Evolutionary conservation across 1,140 invertebrate species (phyloP).

Genomic region (Bombus sylvicola): DNA sequence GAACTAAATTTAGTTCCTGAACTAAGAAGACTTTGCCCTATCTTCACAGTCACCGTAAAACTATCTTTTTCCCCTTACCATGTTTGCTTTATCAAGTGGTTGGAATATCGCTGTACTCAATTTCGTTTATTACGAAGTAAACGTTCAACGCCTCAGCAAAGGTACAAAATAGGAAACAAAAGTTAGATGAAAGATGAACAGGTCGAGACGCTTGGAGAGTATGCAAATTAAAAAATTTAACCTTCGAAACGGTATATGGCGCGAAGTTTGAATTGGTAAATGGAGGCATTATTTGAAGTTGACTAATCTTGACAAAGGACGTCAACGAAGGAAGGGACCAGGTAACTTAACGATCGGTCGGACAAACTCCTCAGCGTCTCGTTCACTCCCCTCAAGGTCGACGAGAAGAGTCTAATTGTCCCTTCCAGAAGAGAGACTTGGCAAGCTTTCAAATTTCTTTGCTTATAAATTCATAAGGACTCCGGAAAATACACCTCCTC

Average conservation of each 20-base stretch:
- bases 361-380: conserved; percentile 56
- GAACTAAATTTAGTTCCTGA: conserved; percentile 72
- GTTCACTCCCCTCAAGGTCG: conserved; percentile 59
- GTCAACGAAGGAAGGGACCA: conserved; percentile 19
- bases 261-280: conserved; percentile 10
- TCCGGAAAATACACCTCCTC: conserved; percentile 34
- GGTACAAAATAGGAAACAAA: no score
- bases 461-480: conserved; percentile 61
- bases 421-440: conserved; percentile 51
- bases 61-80: neutral
- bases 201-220: neutral
- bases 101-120: neutral
- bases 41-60: conserved; percentile 10
- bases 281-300: conserved; percentile 47
- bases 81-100: neutral
- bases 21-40: conserved; percentile 6
- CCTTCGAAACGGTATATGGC: neutral
- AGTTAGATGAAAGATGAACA: neutral
- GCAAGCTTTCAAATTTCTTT: conserved; percentile 54
- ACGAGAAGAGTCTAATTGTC: conserved; percentile 66
- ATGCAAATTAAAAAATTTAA: neutral
- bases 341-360: conserved; percentile 58
- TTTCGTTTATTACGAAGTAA: neutral
- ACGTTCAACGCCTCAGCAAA: neutral
- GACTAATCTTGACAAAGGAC: conserved; percentile 50